These are phyloP conservation scores for Pyrocoelia pectoralis DNA, from an alignment of 2,888 invertebrate genomes.

Conservation along the genomic window DNA sequence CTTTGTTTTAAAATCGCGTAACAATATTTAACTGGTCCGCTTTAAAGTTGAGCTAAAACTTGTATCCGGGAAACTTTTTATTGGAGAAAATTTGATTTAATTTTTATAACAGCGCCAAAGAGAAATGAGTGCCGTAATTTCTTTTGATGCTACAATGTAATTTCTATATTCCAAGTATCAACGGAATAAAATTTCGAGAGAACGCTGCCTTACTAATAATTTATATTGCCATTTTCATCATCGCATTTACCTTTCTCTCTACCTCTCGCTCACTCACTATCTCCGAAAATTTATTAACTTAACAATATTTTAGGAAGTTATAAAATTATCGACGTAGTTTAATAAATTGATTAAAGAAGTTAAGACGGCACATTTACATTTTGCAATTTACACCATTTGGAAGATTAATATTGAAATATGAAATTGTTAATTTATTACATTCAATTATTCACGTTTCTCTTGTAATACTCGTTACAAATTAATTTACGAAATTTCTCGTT, in stretches of 20 bases:
- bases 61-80: slow-evolving; percentile 56
- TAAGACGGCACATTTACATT: slow-evolving; percentile 8
- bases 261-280: neutral
- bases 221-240: slow-evolving; percentile 17
- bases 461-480: neutral
- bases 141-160: slow-evolving; percentile 61
- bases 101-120: slow-evolving; percentile 59
- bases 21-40: slow-evolving; percentile 45
- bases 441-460: slow-evolving; percentile 1
- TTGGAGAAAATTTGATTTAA: slow-evolving; percentile 61
- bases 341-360: slow-evolving; percentile 5
- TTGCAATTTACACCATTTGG: slow-evolving; percentile 8
- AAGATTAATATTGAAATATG: slow-evolving; percentile 1
- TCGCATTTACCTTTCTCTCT: slow-evolving; percentile 6
- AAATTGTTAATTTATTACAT: slow-evolving; percentile 1
- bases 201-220: slow-evolving; percentile 31
- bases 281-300: slow-evolving; percentile 7
- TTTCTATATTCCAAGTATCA: slow-evolving; percentile 58
- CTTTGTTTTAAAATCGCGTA: slow-evolving; percentile 4
- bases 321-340: slow-evolving; percentile 11
- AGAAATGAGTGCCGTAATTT: slow-evolving; percentile 61
- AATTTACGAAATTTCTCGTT: neutral
- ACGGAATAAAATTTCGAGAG: slow-evolving; percentile 53
- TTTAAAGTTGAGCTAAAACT: slow-evolving; percentile 51
- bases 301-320: slow-evolving; percentile 10